These are phyloP conservation scores for Motacilla tschutschensis DNA, from an alignment of 2,113 vertebrate species.

Conservation along the genomic window DNA sequence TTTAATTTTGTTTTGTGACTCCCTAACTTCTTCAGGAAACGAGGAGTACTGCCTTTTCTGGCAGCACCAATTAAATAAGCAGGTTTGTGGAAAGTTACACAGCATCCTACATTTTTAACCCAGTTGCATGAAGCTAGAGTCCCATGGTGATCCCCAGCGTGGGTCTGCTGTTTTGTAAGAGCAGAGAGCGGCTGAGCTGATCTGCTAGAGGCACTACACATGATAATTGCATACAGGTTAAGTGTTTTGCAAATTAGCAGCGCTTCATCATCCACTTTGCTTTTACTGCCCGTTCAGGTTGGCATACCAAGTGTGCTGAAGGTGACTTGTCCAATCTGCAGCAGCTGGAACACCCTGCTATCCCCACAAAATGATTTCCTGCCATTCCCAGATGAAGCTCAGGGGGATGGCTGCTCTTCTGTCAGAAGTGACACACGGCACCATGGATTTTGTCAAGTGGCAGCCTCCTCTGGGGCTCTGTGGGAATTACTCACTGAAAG, in stretches of 20 bases:
- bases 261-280: constrained; percentile 26
- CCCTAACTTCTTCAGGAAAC: neutral
- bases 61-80: constrained; percentile 17
- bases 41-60: neutral
- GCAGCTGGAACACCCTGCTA: neutral
- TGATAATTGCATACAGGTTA: constrained; percentile 51
- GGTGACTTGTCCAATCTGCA: constrained; percentile 35
- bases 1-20: neutral
- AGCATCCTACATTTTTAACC: constrained; percentile 45
- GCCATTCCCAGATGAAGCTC: neutral
- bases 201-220: constrained; percentile 19
- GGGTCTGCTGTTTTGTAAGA: constrained; percentile 5
- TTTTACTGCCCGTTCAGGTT: neutral
- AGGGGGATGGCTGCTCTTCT: neutral
- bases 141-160: constrained; percentile 15
- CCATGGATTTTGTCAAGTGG: neutral
- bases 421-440: neutral
- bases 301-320: neutral
- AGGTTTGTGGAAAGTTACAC: constrained; percentile 34
- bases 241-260: constrained; percentile 53
- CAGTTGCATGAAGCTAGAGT: neutral
- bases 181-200: neutral
- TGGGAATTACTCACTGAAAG: rapidly evolving
- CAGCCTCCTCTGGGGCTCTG: neutral
- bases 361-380: neutral